Percentiles rank a stretch among this genome's conserved stretches.
Conservation (phyloP, 2,113 vertebrate species). For the Equus quagga region DNA sequence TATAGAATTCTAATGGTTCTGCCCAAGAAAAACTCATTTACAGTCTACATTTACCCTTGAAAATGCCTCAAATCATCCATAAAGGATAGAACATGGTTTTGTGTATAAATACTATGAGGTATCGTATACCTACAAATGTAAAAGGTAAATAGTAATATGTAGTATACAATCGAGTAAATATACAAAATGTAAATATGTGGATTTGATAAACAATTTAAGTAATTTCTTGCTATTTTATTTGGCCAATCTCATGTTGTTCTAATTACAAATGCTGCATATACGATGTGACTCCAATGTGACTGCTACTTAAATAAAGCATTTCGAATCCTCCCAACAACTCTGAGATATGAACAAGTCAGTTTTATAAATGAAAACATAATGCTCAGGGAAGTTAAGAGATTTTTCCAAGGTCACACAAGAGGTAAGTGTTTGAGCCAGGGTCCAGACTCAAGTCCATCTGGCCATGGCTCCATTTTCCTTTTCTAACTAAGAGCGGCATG, state of each 20-base stretch:
- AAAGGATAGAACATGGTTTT: background rate
- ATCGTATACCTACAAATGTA: background rate
- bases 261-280: background rate
- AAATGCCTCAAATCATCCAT: background rate
- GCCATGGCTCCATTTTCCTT: background rate
- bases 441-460: background rate
- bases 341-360: background rate
- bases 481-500: background rate
- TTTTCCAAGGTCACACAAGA: conserved; percentile 36
- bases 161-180: background rate
- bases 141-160: background rate
- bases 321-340: background rate
- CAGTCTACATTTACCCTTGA: background rate
- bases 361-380: conserved; percentile 14
- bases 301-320: background rate
- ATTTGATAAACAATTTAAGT: background rate
- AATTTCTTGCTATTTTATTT: conserved; percentile 45
- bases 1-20: background rate
- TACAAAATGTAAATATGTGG: background rate
- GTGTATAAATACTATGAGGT: background rate
- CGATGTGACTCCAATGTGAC: background rate
- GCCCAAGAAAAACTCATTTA: background rate
- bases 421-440: background rate
- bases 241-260: background rate
- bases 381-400: background rate